These are phyloP conservation scores for Platyrinchus mystaceus DNA, from an alignment of 2,797 vertebrate species.

Conservation along the genomic window DNA sequence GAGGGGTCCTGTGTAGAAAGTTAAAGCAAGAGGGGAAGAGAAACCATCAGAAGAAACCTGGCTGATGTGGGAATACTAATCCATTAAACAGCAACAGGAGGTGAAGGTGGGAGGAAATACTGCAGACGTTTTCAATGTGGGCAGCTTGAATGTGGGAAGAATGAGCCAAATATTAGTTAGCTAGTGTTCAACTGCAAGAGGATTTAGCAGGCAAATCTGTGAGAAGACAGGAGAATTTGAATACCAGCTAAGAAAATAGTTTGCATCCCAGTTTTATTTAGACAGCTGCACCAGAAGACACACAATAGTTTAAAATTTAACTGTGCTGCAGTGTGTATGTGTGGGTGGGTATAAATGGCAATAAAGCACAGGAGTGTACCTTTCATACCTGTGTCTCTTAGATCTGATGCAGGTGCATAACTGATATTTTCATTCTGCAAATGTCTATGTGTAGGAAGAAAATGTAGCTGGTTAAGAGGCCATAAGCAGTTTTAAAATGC, in stretches of 20 bases:
- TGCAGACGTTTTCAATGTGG: neutral
- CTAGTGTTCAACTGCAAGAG: neutral
- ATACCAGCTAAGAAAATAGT: constrained; percentile 41
- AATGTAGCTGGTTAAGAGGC: constrained; percentile 46
- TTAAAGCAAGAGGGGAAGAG: neutral
- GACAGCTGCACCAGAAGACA: neutral
- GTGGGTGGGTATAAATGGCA: constrained; percentile 21
- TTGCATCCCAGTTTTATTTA: constrained; percentile 40
- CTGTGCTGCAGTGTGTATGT: neutral
- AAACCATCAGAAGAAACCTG: neutral
- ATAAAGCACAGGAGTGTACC: constrained; percentile 1
- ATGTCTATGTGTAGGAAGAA: constrained; percentile 36
- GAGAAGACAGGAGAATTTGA: constrained; percentile 21
- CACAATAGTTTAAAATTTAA: constrained; percentile 41
- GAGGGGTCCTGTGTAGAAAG: neutral
- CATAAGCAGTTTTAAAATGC: constrained; percentile 50
- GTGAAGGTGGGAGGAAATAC: constrained; percentile 4
- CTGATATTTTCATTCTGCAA: constrained; percentile 40
- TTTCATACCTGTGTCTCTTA: constrained; percentile 28
- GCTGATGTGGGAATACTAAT: neutral
- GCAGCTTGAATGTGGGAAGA: neutral
- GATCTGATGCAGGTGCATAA: constrained; percentile 18
- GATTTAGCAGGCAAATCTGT: constrained; percentile 5
- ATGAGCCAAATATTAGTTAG: constrained; percentile 22
- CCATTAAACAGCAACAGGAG: neutral